A percentile compares a stretch with the other conserved stretches of the same genome.
Conservation (phyloP, 2,797 vertebrate species). For the Allobates femoralis region DNA sequence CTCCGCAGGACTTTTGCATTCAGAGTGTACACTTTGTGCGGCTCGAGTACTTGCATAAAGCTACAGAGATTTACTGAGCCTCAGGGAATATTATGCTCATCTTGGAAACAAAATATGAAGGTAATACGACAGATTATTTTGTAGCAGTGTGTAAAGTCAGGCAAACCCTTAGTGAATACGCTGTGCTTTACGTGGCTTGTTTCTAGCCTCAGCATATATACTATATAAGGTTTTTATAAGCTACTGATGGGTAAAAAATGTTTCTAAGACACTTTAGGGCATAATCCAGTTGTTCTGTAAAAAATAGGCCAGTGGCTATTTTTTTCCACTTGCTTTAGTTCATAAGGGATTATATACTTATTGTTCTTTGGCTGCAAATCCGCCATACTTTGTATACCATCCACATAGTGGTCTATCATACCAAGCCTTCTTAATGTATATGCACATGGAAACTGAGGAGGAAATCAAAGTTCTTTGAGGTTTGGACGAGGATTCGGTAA, state of each 20-base stretch:
- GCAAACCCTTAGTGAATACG: conserved; percentile 34
- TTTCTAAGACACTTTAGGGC: neutral
- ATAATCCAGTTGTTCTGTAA: neutral
- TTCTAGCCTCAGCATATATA: neutral
- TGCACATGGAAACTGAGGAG: too few species aligned
- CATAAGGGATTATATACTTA: neutral
- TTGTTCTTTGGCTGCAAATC: neutral
- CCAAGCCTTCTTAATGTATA: too few species aligned
- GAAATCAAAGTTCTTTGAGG: too few species aligned
- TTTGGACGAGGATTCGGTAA: too few species aligned
- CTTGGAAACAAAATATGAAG: conserved; percentile 46
- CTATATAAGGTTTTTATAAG: neutral
- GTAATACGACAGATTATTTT: conserved; percentile 34
- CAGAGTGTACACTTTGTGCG: conserved; percentile 33
- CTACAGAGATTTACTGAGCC: conserved; percentile 42
- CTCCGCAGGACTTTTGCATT: conserved; percentile 38
- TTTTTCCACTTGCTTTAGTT: neutral
- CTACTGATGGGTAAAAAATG: neutral
- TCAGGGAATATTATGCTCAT: conserved; percentile 40
- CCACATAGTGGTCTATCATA: too few species aligned
- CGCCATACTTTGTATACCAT: neutral
- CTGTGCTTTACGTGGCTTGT: conserved; percentile 8
- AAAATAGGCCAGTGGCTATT: neutral
- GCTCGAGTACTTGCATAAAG: conserved; percentile 28
- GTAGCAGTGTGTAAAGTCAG: conserved; percentile 29